phyloP scores from a whole-genome alignment of 1,140 invertebrate genomes.

The Aphelenchoides fujianensis region DNA sequence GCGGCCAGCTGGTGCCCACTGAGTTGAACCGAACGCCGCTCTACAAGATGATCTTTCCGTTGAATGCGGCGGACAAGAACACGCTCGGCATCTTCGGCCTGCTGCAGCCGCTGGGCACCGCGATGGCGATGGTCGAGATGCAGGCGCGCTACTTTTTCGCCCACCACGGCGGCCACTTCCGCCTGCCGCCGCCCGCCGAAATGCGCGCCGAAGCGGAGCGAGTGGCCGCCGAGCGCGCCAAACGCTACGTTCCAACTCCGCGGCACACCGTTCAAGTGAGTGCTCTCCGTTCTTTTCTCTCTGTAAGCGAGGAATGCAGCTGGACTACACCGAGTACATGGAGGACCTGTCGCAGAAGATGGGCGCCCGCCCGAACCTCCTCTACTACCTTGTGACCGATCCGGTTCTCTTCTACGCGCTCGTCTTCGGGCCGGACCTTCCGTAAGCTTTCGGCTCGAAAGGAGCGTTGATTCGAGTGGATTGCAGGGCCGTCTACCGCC shows the following conservation, averaged over 20 bases:
- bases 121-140: constrained; percentile 51
- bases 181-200: constrained; percentile 27
- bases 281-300: too few relatives aligned
- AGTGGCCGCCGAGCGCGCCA: constrained; percentile 29
- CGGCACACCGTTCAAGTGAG: constrained; percentile 59
- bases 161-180: constrained; percentile 20
- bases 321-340: constrained; percentile 44
- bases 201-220: constrained; percentile 21
- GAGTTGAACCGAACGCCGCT: constrained; percentile 62
- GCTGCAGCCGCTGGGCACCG: constrained; percentile 52
- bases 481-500: constrained; percentile 66
- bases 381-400: constrained; percentile 35
- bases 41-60: constrained; percentile 64
- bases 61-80: constrained; percentile 54
- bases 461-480: constrained; percentile 43
- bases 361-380: constrained; percentile 62
- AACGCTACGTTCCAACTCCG: constrained; percentile 39
- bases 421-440: constrained; percentile 63
- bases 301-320: too few relatives aligned
- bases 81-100: constrained; percentile 64
- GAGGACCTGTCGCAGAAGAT: constrained; percentile 63
- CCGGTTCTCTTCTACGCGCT: constrained; percentile 6
- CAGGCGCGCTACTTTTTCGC: constrained; percentile 44
- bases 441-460: constrained; percentile 60
- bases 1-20: constrained; percentile 39